Base-by-base conservation (phyloP, 2,888 invertebrate genomes). In the Microctonus aethiopoides region DNA sequence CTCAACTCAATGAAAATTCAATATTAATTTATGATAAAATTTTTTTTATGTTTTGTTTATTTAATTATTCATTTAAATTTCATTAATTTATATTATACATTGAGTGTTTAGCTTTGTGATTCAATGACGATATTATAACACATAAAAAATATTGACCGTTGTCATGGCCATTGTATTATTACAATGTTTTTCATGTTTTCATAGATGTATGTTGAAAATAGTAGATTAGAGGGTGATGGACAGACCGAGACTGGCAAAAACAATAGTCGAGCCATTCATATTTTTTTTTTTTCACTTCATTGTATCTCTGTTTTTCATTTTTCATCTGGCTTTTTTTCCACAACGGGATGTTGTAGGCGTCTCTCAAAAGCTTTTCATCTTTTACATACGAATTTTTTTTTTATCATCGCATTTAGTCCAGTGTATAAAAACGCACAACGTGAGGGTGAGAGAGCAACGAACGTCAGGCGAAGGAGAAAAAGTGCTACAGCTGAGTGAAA, bases 341-440 rank as follows among this genome's bases (percentile, higher is more conserved):
- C 69, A 70, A 71, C 74, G 67, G 63, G 67, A 70, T 71, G 71
- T n/a, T n/a, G n/a, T 41, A 56, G 57, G 62, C 71, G 77, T 76
- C 80, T 79, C 72, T 80, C 79, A 79, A 84, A 83, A 83, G 84
- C 85, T 85, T 84, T 84, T 84, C 82, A 85, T 83, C 83, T 84
- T 82, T 82, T 78, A 78, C 81, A 81, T 79, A 81, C 82, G 79
- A 79, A 82, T 84, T 84, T 84, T n/a, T n/a, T n/a, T n/a, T 85
- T 85, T 82, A 84, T 84, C 82, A 81, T 83, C 78, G 82, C 81
- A 80, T 81, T 81, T 81, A 82, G 81, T 81, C 78, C 71, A 76
- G 79, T 79, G 76, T 76, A 76, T 74, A 76, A n/a, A 76, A 73
- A 72, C 59, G n/a, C 67, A 54, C 66, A 32, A 75, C 34, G 70